Evolutionary conservation across 2,113 vertebrate species (phyloP), one percentile per base, ranked within the genome.

Genomic region (Perca schrenkii): DNA sequence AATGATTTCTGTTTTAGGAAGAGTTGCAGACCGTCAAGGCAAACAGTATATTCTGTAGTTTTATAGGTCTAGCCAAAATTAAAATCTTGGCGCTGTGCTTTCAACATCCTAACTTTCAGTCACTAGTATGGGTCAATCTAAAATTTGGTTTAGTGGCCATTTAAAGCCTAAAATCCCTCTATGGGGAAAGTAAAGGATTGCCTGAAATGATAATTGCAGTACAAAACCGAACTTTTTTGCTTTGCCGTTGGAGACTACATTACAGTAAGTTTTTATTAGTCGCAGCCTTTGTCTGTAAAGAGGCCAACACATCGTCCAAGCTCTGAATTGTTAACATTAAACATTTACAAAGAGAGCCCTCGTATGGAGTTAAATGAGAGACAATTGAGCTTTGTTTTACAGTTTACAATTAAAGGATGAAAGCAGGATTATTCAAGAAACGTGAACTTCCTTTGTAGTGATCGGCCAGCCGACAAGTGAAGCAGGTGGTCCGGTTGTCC

Each of bases 401-500:
- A 21, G 16, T 58, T 78, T 28, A 13, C 13, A 0, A 43, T 53
- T 7, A 52, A 11, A 50, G n/a, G 12, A 69, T 50, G 6, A 63
- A 25, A 22, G n/a, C 31, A 14, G 68, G 56, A 62, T 64, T 19
- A 28, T 64, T 69, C 4, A 47, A 46, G 43, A 36, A 6, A 14
- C 13, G 15, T 31, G 17, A 46, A 25, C 17, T 22, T 46, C 11
- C 4, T 17, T 12, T 77, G 36, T 52, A 36, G 34, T 16, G 54
- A 56, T 77, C 14, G 13, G 34, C 58, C 31, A 36, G 68, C n/a
- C n/a, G 7, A 31, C 17, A 34, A 65, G 73, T 14, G 54, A 57
- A 75, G 84, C 90, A 88, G 86, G 81, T 88, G 83, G 85, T 68
- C 76, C 8, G 34, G 22, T 69, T 2, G 15, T 56, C 72, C 72